phyloP scores from a whole-genome alignment of 2,797 vertebrate genomes.

The Poecile montanus region DNA sequence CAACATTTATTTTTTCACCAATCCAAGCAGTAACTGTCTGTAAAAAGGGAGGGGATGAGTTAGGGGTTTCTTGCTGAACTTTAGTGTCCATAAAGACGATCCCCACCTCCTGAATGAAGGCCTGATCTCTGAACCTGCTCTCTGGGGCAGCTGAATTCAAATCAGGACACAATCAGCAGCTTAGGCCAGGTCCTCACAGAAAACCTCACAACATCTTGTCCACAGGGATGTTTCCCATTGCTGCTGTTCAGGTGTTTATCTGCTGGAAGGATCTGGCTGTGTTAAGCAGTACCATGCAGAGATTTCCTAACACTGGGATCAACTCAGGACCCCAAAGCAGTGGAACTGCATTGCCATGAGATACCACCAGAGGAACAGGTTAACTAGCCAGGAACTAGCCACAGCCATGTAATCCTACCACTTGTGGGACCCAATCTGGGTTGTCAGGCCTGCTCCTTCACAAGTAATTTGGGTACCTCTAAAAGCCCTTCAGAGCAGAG shows the following conservation, averaged over 20 bases:
- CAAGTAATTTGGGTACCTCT: background rate
- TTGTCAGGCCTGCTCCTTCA: background rate
- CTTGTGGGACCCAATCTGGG: background rate
- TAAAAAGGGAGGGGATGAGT: background rate
- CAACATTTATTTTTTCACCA: background rate
- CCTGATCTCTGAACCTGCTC: background rate
- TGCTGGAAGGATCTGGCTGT: background rate
- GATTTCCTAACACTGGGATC: background rate
- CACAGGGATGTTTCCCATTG: background rate
- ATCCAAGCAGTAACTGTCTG: background rate
- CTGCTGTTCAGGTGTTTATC: background rate
- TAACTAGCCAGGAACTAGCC: background rate
- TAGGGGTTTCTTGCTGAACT: background rate
- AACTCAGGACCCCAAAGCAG: background rate
- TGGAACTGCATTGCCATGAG: background rate
- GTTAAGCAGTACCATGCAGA: background rate
- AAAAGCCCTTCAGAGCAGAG: background rate
- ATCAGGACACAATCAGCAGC: background rate
- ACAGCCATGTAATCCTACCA: background rate
- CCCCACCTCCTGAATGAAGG: background rate
- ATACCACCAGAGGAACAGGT: background rate
- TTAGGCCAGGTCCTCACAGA: background rate
- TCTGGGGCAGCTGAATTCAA: background rate
- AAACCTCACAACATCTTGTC: fast-evolving
- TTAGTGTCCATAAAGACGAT: fast-evolving